Percentiles rank a stretch among this genome's conserved stretches.
These are phyloP conservation scores for Autographa gamma DNA, from an alignment of 2,888 invertebrate species.

Conservation along the genomic window DNA sequence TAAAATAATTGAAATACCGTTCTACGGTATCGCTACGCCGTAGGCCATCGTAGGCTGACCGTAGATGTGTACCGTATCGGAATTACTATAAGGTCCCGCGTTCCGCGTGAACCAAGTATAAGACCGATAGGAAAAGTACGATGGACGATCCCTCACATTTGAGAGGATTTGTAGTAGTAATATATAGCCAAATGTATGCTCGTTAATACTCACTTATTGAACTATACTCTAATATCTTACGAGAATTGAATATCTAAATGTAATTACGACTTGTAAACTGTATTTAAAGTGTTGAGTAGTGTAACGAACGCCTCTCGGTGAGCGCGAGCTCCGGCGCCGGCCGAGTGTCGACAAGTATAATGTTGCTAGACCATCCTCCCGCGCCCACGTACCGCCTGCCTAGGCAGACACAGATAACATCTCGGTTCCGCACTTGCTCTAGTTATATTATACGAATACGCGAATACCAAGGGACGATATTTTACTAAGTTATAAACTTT, in stretches of 20 bases:
- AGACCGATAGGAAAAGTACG: background rate
- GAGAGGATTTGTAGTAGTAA: background rate
- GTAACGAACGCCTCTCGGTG: background rate
- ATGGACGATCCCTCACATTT: background rate
- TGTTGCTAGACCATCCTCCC: conserved; percentile 20
- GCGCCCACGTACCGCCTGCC: background rate
- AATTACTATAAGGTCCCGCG: background rate
- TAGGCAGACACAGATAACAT: background rate
- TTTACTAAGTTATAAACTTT: background rate
- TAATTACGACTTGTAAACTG: background rate
- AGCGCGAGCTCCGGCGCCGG: background rate
- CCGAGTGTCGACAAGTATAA: conserved; percentile 13
- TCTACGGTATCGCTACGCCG: conserved; percentile 11
- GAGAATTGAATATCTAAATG: background rate
- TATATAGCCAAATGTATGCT: background rate
- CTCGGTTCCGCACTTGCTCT: conserved; percentile 11
- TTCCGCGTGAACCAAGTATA: background rate
- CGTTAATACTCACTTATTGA: background rate
- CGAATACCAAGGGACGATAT: background rate
- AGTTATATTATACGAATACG: conserved; percentile 10
- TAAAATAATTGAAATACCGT: conserved; percentile 1
- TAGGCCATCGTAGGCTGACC: conserved; percentile 6
- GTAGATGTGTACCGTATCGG: background rate
- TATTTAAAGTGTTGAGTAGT: background rate
- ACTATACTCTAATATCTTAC: background rate